phyloP scores from a whole-genome alignment of 2,113 vertebrate genomes.

The Physeter macrocephalus region DNA sequence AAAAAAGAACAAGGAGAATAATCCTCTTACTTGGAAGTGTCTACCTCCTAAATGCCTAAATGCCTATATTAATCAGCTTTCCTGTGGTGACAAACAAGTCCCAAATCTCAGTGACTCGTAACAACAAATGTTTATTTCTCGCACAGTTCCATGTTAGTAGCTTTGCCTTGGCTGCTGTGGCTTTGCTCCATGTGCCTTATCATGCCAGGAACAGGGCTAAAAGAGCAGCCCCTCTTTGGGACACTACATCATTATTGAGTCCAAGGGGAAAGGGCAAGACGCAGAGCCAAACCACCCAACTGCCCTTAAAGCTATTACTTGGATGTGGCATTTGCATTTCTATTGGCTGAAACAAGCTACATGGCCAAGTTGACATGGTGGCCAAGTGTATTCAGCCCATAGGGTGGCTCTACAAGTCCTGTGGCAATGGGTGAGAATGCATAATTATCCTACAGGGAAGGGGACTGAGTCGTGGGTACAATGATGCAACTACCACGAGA shows the following conservation, averaged over 20 bases:
- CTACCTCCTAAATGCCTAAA: background rate
- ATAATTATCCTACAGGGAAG: background rate
- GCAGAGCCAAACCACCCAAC: background rate
- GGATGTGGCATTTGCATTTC: background rate
- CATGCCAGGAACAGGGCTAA: background rate
- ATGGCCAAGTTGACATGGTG: background rate
- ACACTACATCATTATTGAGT: background rate
- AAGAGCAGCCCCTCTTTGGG: background rate
- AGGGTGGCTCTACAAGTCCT: background rate
- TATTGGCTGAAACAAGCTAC: background rate
- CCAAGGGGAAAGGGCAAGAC: background rate
- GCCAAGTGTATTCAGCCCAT: background rate
- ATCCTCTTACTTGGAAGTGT: background rate
- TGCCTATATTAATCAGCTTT: background rate
- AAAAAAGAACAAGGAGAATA: background rate
- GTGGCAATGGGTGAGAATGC: no score
- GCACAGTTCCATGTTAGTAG: background rate
- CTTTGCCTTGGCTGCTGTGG: background rate
- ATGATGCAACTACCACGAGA: background rate
- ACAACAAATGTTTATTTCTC: background rate
- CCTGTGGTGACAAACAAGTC: background rate
- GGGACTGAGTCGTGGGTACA: background rate
- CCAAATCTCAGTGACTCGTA: background rate
- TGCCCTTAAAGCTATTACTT: background rate
- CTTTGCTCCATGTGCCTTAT: background rate